A percentile compares a stretch with the other conserved stretches of the same genome.
phyloP scores from a whole-genome alignment of 2,113 vertebrate genomes.

The Sterrhoptilus dennistouni region DNA sequence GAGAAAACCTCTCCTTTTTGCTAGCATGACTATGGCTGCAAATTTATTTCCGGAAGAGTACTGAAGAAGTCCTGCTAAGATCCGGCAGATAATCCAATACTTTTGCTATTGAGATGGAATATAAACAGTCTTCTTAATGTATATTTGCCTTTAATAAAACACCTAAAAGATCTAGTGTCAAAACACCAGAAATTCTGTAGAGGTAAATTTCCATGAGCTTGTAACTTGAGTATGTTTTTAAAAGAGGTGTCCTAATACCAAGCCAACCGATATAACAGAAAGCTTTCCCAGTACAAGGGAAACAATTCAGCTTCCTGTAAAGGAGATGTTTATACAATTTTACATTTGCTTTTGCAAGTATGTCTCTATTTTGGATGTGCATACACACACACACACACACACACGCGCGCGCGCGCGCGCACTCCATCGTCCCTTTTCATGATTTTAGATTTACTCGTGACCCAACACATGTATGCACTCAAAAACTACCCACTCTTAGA shows the following conservation, averaged over 20 bases:
- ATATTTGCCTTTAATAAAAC: neutral
- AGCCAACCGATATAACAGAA: neutral
- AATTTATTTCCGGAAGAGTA: neutral
- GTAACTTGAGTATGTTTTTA: neutral
- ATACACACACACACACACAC: fast-evolving
- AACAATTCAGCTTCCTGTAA: neutral
- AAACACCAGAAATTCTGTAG: neutral
- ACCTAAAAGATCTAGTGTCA: neutral
- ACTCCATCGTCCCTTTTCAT: neutral
- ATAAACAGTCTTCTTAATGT: neutral
- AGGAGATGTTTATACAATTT: neutral
- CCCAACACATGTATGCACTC: fast-evolving
- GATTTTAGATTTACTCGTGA: neutral
- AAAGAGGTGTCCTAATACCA: neutral
- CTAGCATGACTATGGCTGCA: neutral
- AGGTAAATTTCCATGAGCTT: neutral
- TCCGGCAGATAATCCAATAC: neutral
- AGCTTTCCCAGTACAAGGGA: neutral
- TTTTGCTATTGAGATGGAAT: neutral
- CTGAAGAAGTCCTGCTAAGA: neutral
- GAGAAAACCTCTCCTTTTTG: neutral
- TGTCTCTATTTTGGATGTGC: neutral
- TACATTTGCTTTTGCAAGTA: neutral
- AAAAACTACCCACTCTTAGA: neutral
- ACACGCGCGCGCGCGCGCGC: neutral